These are phyloP conservation scores for Rhopilema esculentum DNA, from an alignment of 30 jellyfish, hydroid and myxozoan genomes.

Conservation along the genomic window DNA sequence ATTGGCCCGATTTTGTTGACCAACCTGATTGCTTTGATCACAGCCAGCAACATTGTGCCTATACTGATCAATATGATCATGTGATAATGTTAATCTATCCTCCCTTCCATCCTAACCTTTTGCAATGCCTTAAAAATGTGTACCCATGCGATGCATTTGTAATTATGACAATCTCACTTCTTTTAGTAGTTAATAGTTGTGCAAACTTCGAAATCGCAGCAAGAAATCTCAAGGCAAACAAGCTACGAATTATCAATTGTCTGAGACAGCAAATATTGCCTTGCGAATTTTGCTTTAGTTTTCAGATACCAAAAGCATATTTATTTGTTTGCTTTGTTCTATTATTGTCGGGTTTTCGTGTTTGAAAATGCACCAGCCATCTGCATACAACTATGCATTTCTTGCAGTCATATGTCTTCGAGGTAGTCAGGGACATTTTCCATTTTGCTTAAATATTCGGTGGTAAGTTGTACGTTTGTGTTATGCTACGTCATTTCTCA, in stretches of 20 bases:
- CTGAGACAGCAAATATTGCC: not conserved
- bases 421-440: not conserved
- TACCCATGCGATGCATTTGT: not conserved
- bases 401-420: not conserved
- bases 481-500: not conserved
- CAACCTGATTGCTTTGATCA: too few species aligned
- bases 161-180: not conserved
- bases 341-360: not conserved
- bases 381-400: not conserved
- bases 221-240: not conserved
- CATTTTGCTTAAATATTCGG: not conserved
- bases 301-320: not conserved
- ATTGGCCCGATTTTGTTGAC: too few species aligned
- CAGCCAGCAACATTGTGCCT: too few species aligned
- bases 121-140: too few species aligned
- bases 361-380: not conserved
- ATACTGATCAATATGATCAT: too few species aligned
- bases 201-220: not conserved
- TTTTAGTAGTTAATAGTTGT: not conserved
- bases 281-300: not conserved
- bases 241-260: not conserved
- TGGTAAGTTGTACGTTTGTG: not conserved
- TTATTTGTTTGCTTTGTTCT: not conserved
- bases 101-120: too few species aligned
- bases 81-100: too few species aligned